phyloP scores from a whole-genome alignment of 2,113 vertebrate genomes.

The Cyanoliseus patagonus region DNA sequence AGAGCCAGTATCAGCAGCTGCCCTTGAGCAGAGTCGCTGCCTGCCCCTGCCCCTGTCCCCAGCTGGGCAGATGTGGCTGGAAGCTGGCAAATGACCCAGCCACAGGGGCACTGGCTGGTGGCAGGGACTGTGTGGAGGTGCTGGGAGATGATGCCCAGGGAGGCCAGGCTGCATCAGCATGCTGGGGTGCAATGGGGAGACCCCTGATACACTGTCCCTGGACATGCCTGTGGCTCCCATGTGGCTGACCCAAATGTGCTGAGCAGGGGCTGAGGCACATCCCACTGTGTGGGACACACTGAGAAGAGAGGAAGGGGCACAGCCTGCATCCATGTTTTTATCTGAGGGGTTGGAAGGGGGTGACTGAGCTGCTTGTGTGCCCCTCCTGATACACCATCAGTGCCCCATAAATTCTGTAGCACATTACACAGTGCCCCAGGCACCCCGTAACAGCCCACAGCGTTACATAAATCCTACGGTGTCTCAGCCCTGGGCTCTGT shows the following conservation, averaged over 20 bases:
- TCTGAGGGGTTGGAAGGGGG: not conserved
- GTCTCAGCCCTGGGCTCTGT: not conserved
- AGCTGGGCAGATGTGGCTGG: not conserved
- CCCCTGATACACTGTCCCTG: not conserved
- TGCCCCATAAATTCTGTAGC: not conserved
- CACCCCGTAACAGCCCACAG: not conserved
- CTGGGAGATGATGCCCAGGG: not conserved
- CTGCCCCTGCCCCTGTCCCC: not conserved
- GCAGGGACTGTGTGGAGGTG: not conserved
- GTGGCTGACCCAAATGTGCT: accelerated
- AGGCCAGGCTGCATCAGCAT: not conserved
- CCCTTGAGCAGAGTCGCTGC: not conserved
- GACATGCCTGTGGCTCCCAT: not conserved
- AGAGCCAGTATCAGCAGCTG: not conserved
- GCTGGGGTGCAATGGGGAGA: not conserved
- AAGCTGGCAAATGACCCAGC: not conserved
- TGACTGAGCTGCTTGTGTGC: not conserved
- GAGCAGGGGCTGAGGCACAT: accelerated
- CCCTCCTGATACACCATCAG: not conserved
- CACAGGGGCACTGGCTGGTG: not conserved
- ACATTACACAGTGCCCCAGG: not conserved
- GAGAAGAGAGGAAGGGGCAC: not conserved
- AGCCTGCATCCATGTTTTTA: not conserved
- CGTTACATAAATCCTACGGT: accelerated
- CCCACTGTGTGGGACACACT: accelerated